Evolutionary conservation across 1,140 invertebrate genomes (phyloP).

Genomic region (Ceratosolen fusciceps): DNA sequence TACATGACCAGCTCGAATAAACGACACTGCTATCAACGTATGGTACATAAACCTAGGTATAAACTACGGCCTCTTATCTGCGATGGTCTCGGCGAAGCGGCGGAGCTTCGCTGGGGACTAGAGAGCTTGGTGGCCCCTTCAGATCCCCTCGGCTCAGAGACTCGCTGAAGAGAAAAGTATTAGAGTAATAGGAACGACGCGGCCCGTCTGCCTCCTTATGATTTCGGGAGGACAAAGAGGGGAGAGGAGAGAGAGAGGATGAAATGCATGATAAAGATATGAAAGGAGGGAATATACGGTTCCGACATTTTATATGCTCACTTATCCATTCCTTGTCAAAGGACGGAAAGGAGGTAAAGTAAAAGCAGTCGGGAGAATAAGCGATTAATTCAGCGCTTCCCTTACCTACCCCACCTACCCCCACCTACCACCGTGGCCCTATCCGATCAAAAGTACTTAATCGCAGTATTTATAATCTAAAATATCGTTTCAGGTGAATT

Average conservation of each 20-base stretch:
- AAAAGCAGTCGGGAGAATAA: no score
- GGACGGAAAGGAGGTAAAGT: no score
- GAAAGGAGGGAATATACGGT: neutral
- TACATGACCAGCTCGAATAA: neutral
- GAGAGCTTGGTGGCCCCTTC: neutral
- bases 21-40: neutral
- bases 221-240: neutral
- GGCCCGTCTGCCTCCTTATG: neutral
- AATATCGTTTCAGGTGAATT: conserved; percentile 27
- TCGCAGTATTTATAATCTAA: no score
- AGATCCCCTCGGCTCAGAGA: neutral
- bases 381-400: no score
- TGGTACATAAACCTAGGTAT: neutral
- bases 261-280: neutral
- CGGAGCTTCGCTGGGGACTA: neutral
- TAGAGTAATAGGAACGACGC: neutral
- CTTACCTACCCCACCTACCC: no score
- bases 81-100: neutral
- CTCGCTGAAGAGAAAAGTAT: neutral
- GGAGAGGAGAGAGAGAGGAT: no score
- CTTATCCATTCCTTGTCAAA: no score
- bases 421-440: no score
- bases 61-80: neutral
- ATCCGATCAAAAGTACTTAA: no score
- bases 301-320: neutral